Conservation (phyloP, 2,113 vertebrate genomes). For the Toxotes jaculatrix region DNA sequence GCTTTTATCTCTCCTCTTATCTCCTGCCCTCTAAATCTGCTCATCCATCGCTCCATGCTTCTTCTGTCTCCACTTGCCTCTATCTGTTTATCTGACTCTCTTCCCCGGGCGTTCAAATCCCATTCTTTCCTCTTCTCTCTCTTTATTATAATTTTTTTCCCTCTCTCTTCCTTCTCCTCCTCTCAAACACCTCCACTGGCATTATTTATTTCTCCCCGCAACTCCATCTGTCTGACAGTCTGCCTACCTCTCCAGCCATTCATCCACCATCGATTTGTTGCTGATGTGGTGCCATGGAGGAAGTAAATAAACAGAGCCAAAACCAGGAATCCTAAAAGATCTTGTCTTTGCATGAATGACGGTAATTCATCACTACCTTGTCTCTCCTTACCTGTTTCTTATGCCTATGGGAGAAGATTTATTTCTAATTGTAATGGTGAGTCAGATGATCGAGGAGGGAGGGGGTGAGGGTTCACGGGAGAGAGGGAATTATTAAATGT, state of each 20-base stretch:
- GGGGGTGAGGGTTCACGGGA: conserved; percentile 29
- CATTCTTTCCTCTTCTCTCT: conserved; percentile 39
- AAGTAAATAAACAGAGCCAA: conserved; percentile 78
- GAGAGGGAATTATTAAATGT: conserved; percentile 78
- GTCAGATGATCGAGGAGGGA: conserved; percentile 59
- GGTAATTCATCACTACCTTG: conserved; percentile 72
- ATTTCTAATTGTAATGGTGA: conserved; percentile 75
- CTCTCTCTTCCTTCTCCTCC: conserved; percentile 25
- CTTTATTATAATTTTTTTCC: conserved; percentile 53
- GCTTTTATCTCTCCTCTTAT: conserved; percentile 76
- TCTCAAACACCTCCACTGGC: conserved; percentile 61
- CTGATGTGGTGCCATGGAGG: conserved; percentile 74
- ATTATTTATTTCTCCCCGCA: conserved; percentile 73
- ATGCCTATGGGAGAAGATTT: conserved; percentile 59
- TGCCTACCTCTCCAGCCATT: conserved; percentile 63
- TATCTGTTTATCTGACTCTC: conserved; percentile 68
- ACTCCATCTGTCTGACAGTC: conserved; percentile 74
- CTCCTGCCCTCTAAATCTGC: conserved; percentile 72
- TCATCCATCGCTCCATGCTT: conserved; percentile 69
- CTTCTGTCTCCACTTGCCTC: conserved; percentile 59
- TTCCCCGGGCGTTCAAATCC: conserved; percentile 54
- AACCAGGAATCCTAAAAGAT: conserved; percentile 78
- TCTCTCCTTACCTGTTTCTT: conserved; percentile 43
- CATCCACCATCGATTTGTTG: conserved; percentile 71
- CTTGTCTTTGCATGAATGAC: conserved; percentile 77